A percentile compares a stretch with the other conserved stretches of the same genome.
Evolutionary conservation across 2,113 vertebrate genomes (phyloP).

Genomic region (Trematomus loennbergii): DNA sequence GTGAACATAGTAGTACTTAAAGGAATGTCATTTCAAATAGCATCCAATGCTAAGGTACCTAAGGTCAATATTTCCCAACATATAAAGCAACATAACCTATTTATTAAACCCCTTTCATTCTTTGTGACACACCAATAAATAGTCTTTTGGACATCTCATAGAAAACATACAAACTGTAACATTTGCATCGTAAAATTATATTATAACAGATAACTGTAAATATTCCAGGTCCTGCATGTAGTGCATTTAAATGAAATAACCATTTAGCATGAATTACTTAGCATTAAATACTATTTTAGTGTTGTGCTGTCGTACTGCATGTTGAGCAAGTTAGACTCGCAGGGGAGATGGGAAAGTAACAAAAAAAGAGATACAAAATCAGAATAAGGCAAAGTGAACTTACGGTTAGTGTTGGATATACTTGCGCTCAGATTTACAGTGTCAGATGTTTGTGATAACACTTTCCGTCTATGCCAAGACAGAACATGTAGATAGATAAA

Average conservation of each 20-base stretch:
- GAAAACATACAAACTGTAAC: conserved; percentile 41
- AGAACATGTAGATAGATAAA: conserved; percentile 28
- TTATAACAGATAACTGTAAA: conserved; percentile 5
- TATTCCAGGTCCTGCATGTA: conserved; percentile 19
- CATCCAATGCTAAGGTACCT: conserved; percentile 23
- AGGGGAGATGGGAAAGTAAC: background rate
- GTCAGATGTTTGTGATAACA: conserved; percentile 6
- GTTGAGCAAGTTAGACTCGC: background rate
- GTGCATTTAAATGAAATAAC: conserved; percentile 3
- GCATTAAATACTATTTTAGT: conserved; percentile 5
- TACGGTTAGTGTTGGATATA: conserved; percentile 22
- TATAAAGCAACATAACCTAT: conserved; percentile 45
- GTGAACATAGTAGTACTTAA: conserved; percentile 28
- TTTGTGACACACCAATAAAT: conserved; percentile 62
- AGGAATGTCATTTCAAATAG: conserved; percentile 43
- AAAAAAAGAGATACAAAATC: conserved; percentile 12
- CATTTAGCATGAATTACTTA: background rate
- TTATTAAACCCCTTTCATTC: conserved; percentile 24
- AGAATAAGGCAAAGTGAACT: conserved; percentile 67
- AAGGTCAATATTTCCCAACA: conserved; percentile 41
- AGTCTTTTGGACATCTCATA: conserved; percentile 41
- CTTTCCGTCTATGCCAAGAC: conserved; percentile 34
- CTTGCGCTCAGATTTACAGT: conserved; percentile 17
- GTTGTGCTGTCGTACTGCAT: conserved; percentile 17
- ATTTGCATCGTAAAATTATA: conserved; percentile 35